phyloP scores from a whole-genome alignment of 2,797 vertebrate genomes.

The Peromyscus nudipes region DNA sequence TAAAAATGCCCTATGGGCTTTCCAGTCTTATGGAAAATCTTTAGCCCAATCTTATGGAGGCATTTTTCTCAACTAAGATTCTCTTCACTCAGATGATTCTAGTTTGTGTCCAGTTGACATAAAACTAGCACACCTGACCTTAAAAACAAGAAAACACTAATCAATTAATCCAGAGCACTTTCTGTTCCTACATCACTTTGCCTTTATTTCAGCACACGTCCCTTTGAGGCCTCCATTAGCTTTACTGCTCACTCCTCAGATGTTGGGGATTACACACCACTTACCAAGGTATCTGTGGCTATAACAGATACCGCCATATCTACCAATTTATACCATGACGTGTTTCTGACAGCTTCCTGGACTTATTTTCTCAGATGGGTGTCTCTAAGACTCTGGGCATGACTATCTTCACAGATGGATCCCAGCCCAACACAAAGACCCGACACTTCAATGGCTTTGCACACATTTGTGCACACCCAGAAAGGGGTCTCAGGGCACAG shows the following conservation, averaged over 20 bases:
- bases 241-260: conserved; percentile 8
- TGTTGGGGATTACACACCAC: not conserved
- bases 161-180: not conserved
- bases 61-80: not conserved
- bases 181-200: not conserved
- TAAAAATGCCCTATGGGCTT: not conserved
- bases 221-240: not conserved
- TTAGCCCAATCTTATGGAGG: not conserved
- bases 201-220: not conserved
- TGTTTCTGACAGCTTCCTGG: not conserved
- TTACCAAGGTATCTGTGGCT: not conserved
- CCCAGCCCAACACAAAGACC: not conserved
- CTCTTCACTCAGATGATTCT: not conserved
- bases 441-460: not conserved
- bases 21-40: not conserved
- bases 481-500: not conserved
- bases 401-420: not conserved
- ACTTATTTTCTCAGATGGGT: not conserved
- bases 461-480: not conserved
- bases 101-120: not conserved
- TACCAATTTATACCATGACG: not conserved
- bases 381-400: not conserved
- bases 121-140: not conserved
- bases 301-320: not conserved
- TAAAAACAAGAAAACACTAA: not conserved